phyloP scores from a whole-genome alignment of 2,113 vertebrate species.

The Melanerpes formicivorus region DNA sequence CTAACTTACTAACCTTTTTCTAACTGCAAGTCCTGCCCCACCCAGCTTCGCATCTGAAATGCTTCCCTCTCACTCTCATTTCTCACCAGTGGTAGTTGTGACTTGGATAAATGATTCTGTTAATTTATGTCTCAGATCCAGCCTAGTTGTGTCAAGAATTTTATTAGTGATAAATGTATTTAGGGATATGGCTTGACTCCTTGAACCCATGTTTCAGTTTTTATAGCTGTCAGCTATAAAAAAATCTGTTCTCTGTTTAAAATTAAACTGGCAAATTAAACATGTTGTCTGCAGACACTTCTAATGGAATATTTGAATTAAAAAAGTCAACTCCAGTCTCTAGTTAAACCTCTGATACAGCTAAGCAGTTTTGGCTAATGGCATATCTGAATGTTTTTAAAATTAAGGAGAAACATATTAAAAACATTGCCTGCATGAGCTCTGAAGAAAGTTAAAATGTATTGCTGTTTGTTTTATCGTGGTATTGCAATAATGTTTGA shows the following conservation, averaged over 20 bases:
- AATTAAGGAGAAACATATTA: neutral
- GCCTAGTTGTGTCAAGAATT: neutral
- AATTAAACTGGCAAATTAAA: neutral
- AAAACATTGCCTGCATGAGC: neutral
- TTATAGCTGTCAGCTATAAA: neutral
- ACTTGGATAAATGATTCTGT: neutral
- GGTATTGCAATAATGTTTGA: neutral
- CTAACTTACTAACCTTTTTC: neutral
- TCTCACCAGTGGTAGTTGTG: neutral
- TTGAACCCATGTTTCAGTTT: neutral
- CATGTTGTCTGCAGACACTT: neutral
- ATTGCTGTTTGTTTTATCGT: neutral
- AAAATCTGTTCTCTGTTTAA: neutral
- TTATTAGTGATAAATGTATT: conserved; percentile 13
- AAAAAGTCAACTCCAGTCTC: neutral
- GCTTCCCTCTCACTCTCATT: neutral
- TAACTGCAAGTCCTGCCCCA: neutral
- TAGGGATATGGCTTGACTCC: neutral
- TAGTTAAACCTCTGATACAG: neutral
- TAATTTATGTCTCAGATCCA: neutral
- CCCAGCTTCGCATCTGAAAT: neutral
- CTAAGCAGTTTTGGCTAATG: neutral
- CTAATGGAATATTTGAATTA: neutral
- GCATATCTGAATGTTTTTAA: neutral
- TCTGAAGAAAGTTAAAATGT: neutral